These are phyloP conservation scores for Xanthia togata DNA, from an alignment of 2,888 invertebrate genomes.

Conservation along the genomic window DNA sequence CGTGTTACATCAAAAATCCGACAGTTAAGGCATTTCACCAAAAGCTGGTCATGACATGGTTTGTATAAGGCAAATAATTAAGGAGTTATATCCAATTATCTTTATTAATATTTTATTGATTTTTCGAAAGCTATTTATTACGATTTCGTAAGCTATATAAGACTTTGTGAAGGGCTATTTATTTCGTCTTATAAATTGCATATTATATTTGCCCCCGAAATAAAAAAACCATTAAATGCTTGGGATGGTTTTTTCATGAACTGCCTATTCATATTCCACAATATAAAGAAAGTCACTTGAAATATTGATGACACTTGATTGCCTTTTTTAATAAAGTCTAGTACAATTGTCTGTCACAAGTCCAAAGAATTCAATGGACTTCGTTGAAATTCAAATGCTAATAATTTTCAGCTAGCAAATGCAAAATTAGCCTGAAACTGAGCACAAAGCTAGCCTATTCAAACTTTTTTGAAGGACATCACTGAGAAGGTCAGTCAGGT, in stretches of 20 bases:
- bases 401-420: background rate
- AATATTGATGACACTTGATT: background rate
- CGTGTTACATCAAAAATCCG: conserved; percentile 3
- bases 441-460: no score
- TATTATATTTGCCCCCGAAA: no score
- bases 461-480: background rate
- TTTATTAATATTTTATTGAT: conserved; percentile 25
- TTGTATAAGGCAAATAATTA: conserved; percentile 12
- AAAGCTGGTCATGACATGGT: conserved; percentile 8
- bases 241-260: background rate
- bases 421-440: background rate
- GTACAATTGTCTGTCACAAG: background rate
- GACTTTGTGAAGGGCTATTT: background rate
- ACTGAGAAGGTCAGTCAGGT: background rate
- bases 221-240: background rate
- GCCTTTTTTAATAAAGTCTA: background rate
- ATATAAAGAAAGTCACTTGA: background rate
- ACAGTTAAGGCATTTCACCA: background rate
- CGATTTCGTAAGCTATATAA: no score
- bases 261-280: background rate
- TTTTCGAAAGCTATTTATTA: background rate
- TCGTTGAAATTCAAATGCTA: background rate
- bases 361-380: background rate
- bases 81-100: conserved; percentile 4
- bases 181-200: background rate